Percentiles rank a stretch among this genome's conserved stretches.
Conservation (phyloP, 2,888 invertebrate species). For the Mesorhabditis spiculigera region DNA sequence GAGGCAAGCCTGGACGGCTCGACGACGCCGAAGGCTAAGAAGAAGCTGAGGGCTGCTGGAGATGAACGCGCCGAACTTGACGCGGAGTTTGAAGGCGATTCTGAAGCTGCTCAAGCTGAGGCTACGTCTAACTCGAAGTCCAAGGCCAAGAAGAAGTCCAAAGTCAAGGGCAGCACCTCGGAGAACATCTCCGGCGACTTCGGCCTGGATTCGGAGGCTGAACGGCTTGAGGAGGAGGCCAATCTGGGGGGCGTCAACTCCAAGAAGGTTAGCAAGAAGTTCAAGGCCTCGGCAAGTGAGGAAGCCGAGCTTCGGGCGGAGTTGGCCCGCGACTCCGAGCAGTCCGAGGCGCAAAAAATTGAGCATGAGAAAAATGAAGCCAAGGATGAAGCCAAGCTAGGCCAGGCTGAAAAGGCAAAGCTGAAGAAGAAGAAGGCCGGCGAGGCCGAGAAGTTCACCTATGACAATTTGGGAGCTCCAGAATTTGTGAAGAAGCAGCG, state of each 20-base stretch:
- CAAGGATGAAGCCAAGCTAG: conserved; percentile 8
- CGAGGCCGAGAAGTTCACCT: conserved; percentile 12
- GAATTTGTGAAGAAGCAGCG: conserved; percentile 4
- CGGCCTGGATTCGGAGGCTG: conserved; percentile 13
- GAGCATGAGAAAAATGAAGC: conserved; percentile 10
- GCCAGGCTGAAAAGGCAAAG: conserved; percentile 14
- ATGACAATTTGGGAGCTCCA: neutral
- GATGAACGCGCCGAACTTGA: conserved; percentile 8
- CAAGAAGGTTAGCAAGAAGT: too few species aligned
- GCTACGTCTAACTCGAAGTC: conserved; percentile 10
- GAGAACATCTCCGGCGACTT: too few species aligned
- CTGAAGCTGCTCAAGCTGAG: neutral
- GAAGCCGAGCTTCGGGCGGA: too few species aligned
- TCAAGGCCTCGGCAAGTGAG: too few species aligned
- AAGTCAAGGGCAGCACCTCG: too few species aligned
- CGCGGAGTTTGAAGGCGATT: neutral
- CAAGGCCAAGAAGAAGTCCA: conserved; percentile 15
- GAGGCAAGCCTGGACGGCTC: too few species aligned
- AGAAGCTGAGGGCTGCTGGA: neutral
- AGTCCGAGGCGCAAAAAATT: too few species aligned
- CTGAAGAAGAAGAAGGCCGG: conserved; percentile 7
- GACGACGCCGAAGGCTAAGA: neutral
- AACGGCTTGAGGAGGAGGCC: too few species aligned
- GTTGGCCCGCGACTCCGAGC: too few species aligned
- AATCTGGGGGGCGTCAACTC: too few species aligned